Evolutionary conservation across 1,140 invertebrate species (phyloP).

Genomic region (Drosophila willistoni): DNA sequence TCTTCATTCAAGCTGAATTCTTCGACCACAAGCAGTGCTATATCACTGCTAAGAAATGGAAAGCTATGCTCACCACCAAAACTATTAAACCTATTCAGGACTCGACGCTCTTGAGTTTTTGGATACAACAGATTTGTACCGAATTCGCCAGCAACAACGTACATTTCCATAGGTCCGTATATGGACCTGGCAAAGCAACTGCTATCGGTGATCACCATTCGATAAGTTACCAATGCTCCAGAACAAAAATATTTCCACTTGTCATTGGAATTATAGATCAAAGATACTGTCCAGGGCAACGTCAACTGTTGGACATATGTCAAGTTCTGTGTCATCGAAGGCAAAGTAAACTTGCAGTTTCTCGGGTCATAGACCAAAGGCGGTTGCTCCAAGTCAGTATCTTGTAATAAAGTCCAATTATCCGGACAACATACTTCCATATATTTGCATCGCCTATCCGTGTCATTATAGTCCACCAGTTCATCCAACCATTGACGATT

Average conservation of each 20-base stretch:
- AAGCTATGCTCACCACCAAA: neutral
- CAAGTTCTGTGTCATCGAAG: neutral
- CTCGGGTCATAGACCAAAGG: neutral
- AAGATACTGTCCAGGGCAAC: conserved; percentile 6
- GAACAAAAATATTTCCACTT: neutral
- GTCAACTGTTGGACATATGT: conserved; percentile 2
- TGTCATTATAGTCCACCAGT: conserved; percentile 5
- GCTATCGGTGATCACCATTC: neutral
- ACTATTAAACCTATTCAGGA: neutral
- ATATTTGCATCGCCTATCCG: neutral
- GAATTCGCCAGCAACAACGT: conserved; percentile 9
- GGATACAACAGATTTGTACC: neutral
- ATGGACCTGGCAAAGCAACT: neutral
- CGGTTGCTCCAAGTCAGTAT: neutral
- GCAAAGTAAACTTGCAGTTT: neutral
- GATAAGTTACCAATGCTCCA: neutral
- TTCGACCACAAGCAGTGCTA: neutral
- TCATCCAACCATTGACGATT: neutral
- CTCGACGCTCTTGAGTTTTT: neutral
- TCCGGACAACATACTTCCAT: conserved; percentile 9
- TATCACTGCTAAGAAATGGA: neutral
- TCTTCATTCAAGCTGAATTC: neutral
- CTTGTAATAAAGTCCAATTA: neutral
- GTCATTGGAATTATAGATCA: neutral
- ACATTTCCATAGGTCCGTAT: neutral